Evolutionary conservation across 2,797 vertebrate genomes (phyloP).

Genomic region (Coilia nasus): DNA sequence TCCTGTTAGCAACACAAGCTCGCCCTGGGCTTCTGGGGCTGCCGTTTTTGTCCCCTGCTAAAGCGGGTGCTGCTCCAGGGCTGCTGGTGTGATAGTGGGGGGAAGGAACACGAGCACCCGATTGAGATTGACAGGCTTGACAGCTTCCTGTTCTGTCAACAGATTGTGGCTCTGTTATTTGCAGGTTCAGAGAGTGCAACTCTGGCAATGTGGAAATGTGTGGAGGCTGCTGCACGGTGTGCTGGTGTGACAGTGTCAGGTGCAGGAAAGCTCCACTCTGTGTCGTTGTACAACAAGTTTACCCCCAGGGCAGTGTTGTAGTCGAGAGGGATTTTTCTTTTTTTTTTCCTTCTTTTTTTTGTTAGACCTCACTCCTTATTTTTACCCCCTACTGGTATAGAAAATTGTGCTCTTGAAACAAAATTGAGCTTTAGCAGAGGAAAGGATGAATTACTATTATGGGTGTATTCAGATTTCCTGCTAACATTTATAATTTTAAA

Average conservation of each 20-base stretch:
- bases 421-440: neutral
- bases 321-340: neutral
- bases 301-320: neutral
- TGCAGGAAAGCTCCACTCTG: neutral
- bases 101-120: neutral
- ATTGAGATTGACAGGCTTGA: conserved; percentile 1
- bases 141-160: conserved; percentile 22
- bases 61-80: neutral
- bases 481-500: too few species aligned
- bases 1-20: neutral
- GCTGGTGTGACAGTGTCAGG: neutral
- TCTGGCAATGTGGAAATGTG: neutral
- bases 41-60: neutral
- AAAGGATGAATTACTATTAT: too few species aligned
- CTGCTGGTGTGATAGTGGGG: neutral
- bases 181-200: neutral
- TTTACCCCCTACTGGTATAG: neutral
- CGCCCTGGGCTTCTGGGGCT: neutral
- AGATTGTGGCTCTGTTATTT: conserved; percentile 13
- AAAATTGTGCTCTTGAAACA: neutral
- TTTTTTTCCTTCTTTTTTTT: neutral
- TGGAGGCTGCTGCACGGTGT: neutral
- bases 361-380: too few species aligned
- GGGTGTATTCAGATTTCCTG: too few species aligned
- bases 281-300: conserved; percentile 7